These are phyloP conservation scores for Sinella curviseta DNA, from an alignment of 1,140 invertebrate genomes.

Conservation along the genomic window DNA sequence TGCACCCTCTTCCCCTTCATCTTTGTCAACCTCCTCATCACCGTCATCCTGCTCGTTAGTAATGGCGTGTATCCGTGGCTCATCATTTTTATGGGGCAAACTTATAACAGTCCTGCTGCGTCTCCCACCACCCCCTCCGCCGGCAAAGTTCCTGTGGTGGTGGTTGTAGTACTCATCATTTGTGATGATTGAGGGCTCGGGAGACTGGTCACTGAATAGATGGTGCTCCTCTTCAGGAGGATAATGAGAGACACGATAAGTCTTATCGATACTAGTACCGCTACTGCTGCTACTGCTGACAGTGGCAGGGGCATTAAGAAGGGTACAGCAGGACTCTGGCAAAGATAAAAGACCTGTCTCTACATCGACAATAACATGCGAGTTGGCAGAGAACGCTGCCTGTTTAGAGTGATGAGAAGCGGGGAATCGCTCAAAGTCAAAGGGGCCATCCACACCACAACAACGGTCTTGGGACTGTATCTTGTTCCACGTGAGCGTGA, in stretches of 20 bases:
- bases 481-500: constrained; percentile 43
- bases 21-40: neutral
- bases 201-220: constrained; percentile 20
- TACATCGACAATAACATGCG: constrained; percentile 17
- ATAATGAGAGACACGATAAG: constrained; percentile 27
- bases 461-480: constrained; percentile 57
- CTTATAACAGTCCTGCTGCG: neutral
- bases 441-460: constrained; percentile 72
- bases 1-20: neutral
- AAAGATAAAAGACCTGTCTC: constrained; percentile 11
- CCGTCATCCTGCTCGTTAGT: neutral
- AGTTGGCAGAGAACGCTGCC: constrained; percentile 1
- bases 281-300: constrained; percentile 19
- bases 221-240: constrained; percentile 19
- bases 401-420: constrained; percentile 5
- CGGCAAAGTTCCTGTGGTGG: neutral
- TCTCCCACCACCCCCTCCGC: neutral
- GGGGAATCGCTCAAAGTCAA: constrained; percentile 61
- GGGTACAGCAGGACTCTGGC: constrained; percentile 45
- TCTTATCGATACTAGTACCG: constrained; percentile 20
- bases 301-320: constrained; percentile 32
- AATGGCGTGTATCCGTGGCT: neutral
- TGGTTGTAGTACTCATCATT: neutral
- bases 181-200: neutral
- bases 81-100: constrained; percentile 5